phyloP scores from a whole-genome alignment of 2,113 vertebrate genomes.

The Tretioscincus oriximinensis region DNA sequence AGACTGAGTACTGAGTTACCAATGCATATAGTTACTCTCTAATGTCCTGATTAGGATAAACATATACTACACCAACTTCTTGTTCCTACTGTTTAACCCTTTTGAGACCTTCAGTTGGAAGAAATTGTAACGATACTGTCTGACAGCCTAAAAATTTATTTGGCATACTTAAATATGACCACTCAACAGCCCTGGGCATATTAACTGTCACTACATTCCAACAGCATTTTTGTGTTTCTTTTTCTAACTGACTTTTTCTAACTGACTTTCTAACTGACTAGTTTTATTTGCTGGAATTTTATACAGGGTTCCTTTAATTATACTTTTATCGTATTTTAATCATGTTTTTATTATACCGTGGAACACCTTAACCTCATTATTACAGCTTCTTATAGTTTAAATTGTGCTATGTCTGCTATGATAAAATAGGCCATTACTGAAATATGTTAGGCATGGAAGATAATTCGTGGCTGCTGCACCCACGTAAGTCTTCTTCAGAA shows the following conservation, averaged over 20 bases:
- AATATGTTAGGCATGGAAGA: conserved; percentile 36
- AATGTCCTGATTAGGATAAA: conserved; percentile 22
- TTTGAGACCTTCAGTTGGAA: background rate
- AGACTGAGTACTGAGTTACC: background rate
- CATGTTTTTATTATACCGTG: conserved; percentile 46
- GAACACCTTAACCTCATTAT: conserved; percentile 50
- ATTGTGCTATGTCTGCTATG: conserved; percentile 40
- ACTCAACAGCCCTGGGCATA: conserved; percentile 27
- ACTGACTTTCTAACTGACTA: conserved; percentile 7
- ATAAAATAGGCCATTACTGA: conserved; percentile 57
- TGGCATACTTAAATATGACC: conserved; percentile 8
- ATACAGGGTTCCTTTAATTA: conserved; percentile 43
- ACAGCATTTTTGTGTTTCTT: conserved; percentile 2
- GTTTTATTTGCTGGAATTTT: conserved; percentile 53
- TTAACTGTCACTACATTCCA: background rate
- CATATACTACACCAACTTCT: background rate
- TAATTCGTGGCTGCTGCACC: conserved; percentile 34
- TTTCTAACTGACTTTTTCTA: background rate
- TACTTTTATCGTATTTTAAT: conserved; percentile 57
- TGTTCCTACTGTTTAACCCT: conserved; percentile 14
- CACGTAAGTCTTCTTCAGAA: conserved; percentile 38
- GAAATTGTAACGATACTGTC: background rate
- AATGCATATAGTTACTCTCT: background rate
- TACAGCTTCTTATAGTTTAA: conserved; percentile 49
- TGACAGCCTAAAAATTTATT: conserved; percentile 11